phyloP scores from a whole-genome alignment of 2,888 invertebrate species.

The Siphonodentalium dalli region DNA sequence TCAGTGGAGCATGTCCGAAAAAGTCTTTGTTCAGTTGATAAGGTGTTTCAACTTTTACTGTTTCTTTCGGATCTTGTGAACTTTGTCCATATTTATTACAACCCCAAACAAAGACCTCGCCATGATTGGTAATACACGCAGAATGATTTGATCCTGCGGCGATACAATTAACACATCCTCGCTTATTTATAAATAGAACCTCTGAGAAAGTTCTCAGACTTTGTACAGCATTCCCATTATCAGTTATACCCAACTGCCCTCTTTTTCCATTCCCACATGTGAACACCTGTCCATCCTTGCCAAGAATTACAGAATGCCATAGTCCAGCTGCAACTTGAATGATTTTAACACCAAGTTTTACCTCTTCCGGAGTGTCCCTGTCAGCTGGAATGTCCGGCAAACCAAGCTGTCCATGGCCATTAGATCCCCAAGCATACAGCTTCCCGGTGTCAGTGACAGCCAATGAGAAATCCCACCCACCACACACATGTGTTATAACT shows the following conservation, averaged over 20 bases:
- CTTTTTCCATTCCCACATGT: slow-evolving; percentile 50
- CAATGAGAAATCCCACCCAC: slow-evolving; percentile 57
- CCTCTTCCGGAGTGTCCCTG: background rate
- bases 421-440: slow-evolving; percentile 49
- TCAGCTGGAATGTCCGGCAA: slow-evolving; percentile 18
- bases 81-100: slow-evolving; percentile 56
- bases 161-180: background rate
- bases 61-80: slow-evolving; percentile 23
- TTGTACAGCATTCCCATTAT: slow-evolving; percentile 13
- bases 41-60: slow-evolving; percentile 21
- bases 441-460: slow-evolving; percentile 41
- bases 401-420: slow-evolving; percentile 52
- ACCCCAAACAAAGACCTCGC: slow-evolving; percentile 48
- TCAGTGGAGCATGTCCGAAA: slow-evolving; percentile 28
- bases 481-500: slow-evolving; percentile 34
- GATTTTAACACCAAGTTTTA: slow-evolving; percentile 2
- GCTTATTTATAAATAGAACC: slow-evolving; percentile 19
- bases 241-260: slow-evolving; percentile 41
- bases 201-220: slow-evolving; percentile 23
- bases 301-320: slow-evolving; percentile 45
- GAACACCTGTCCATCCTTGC: slow-evolving; percentile 39
- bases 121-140: slow-evolving; percentile 34
- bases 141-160: too few species aligned
- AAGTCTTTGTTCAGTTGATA: slow-evolving; percentile 8
- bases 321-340: slow-evolving; percentile 46